Conservation (phyloP, 1,140 invertebrate genomes). For the Andricus grossulariae region DNA sequence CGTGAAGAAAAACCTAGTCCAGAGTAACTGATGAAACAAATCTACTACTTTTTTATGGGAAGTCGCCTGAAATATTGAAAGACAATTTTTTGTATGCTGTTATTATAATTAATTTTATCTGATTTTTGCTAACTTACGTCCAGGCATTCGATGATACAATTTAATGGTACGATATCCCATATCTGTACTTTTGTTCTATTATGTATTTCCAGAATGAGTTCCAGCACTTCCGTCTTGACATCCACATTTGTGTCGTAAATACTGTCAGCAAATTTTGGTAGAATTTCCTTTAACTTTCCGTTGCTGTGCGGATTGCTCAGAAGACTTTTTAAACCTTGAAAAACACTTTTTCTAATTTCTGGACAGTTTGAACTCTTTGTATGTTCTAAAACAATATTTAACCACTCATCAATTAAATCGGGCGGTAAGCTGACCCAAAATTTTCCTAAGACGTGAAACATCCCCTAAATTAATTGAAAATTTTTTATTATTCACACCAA, state of each 20-base stretch:
- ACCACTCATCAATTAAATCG: conserved; percentile 42
- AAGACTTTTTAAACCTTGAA: conserved; percentile 46
- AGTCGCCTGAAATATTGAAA: conserved; percentile 40
- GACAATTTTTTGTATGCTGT: conserved; percentile 5
- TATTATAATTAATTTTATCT: not conserved
- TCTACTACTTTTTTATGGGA: conserved; percentile 37
- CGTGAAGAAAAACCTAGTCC: conserved; percentile 39
- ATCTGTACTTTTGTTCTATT: conserved; percentile 40
- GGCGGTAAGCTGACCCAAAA: conserved; percentile 46
- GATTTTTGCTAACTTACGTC: conserved; percentile 43
- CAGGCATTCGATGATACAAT: conserved; percentile 45
- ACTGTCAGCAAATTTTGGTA: conserved; percentile 39
- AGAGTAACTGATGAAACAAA: conserved; percentile 46
- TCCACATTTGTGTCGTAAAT: conserved; percentile 42
- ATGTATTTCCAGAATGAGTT: conserved; percentile 45
- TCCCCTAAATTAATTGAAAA: conserved; percentile 36
- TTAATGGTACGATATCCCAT: conserved; percentile 47
- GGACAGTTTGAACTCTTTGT: conserved; percentile 33
- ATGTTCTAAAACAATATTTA: conserved; percentile 40
- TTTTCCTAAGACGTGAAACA: conserved; percentile 46
- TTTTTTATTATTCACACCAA: not conserved
- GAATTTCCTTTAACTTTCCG: conserved; percentile 29
- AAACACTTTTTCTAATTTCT: conserved; percentile 45
- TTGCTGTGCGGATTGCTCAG: conserved; percentile 39
- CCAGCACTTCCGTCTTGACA: conserved; percentile 47